These are phyloP conservation scores for Electrophaes corylata DNA, from an alignment of 2,888 invertebrate species.

Conservation along the genomic window DNA sequence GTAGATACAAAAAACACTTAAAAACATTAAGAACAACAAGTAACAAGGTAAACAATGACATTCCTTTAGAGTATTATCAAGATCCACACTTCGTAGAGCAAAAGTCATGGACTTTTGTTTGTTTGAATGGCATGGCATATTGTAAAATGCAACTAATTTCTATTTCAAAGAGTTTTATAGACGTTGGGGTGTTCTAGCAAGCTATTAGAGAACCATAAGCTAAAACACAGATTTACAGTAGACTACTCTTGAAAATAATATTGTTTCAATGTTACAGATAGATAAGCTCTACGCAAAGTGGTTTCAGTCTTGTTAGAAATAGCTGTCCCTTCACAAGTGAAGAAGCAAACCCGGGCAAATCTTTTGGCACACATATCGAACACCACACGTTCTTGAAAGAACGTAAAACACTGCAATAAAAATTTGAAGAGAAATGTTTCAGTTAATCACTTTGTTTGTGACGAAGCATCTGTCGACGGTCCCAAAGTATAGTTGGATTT, in stretches of 20 bases:
- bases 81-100: conserved; percentile 18
- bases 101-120: conserved; percentile 16
- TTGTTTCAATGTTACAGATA: neutral
- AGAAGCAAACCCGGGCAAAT: conserved; percentile 54
- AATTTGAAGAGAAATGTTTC: conserved; percentile 47
- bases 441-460: conserved; percentile 67
- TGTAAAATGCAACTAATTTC: neutral
- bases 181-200: neutral
- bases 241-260: neutral
- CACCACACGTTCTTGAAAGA: conserved; percentile 46
- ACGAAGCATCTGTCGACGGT: conserved; percentile 48
- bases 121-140: conserved; percentile 13
- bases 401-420: conserved; percentile 54
- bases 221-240: neutral
- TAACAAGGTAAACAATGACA: conserved; percentile 20
- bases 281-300: neutral
- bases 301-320: conserved; percentile 49
- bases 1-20: neutral
- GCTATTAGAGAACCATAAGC: neutral
- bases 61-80: conserved; percentile 16
- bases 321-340: conserved; percentile 57
- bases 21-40: neutral
- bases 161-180: neutral
- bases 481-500: conserved; percentile 49
- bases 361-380: conserved; percentile 62